phyloP scores from a whole-genome alignment of 2,888 invertebrate genomes.

The Osedax fenrisi region DNA sequence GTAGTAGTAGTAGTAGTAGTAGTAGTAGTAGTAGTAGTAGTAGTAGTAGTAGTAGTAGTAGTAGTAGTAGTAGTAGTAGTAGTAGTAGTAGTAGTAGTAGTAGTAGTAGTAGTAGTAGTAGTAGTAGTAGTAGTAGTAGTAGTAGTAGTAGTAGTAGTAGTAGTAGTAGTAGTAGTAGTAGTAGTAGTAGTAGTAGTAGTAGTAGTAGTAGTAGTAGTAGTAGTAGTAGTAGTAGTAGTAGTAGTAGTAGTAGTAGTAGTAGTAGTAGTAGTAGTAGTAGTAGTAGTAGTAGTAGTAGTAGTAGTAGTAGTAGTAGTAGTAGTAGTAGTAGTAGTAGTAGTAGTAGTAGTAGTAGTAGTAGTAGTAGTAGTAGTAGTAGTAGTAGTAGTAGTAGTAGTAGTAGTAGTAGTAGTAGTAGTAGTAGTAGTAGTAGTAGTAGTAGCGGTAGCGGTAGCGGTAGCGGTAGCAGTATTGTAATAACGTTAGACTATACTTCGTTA shows the following conservation, averaged over 20 bases:
- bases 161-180: background rate
- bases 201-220: background rate
- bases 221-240: background rate
- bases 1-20: background rate
- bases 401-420: background rate
- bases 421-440: background rate
- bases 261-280: background rate
- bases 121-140: background rate
- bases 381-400: background rate
- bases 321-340: background rate
- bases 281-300: background rate
- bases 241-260: background rate
- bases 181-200: background rate
- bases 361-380: background rate
- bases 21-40: background rate
- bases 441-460: background rate
- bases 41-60: background rate
- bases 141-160: background rate
- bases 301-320: background rate
- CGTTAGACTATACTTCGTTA: too few species aligned
- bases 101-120: background rate
- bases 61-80: background rate
- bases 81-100: background rate
- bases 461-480: background rate
- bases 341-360: background rate